These are phyloP conservation scores for Apotomis turbidana DNA, from an alignment of 2,888 invertebrate genomes.

Conservation along the genomic window DNA sequence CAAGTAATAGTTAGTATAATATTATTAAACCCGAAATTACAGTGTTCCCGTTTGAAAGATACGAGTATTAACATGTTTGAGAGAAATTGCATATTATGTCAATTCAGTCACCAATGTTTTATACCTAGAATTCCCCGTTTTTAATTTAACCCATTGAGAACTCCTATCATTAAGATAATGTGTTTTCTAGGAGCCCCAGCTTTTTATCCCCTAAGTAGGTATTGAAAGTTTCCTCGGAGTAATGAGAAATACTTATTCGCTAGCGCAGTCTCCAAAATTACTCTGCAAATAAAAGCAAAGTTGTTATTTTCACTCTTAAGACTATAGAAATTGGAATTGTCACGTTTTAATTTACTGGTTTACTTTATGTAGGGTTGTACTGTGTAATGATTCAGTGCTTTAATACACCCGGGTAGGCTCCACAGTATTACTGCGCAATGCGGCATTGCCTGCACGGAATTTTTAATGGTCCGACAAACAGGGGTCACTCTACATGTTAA, in stretches of 20 bases:
- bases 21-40: too few relatives aligned
- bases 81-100: too few relatives aligned
- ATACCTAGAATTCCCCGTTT: neutral
- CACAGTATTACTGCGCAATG: constrained; percentile 37
- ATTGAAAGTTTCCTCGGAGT: neutral
- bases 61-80: too few relatives aligned
- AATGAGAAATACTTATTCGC: neutral
- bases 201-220: neutral
- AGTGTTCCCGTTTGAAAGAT: neutral
- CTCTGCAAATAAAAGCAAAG: neutral
- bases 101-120: too few relatives aligned
- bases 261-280: neutral
- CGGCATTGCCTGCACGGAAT: constrained; percentile 28
- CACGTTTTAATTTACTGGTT: constrained; percentile 24
- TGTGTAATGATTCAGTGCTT: constrained; percentile 18
- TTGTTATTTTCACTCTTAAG: constrained; percentile 4
- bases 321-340: constrained; percentile 3
- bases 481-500: neutral
- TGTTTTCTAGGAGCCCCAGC: neutral
- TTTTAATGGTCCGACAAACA: constrained; percentile 5
- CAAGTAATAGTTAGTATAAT: too few relatives aligned
- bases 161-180: neutral
- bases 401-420: constrained; percentile 23
- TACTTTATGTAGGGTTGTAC: constrained; percentile 9
- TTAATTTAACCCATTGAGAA: neutral